Conservation (phyloP, 1,140 invertebrate species). For the Drosophila lowei region DNA sequence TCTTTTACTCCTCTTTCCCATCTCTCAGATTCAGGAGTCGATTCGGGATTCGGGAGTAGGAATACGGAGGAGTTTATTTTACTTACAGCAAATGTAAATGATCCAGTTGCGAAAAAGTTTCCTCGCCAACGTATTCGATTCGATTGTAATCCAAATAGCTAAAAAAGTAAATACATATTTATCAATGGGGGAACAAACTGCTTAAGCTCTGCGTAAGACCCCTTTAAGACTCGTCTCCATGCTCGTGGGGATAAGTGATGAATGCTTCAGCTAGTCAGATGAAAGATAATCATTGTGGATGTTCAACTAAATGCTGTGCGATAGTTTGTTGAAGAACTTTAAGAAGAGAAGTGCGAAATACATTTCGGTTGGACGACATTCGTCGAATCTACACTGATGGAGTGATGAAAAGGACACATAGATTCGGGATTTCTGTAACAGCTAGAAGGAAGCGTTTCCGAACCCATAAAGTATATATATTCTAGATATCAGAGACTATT, state of each 20-base stretch:
- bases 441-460: background rate
- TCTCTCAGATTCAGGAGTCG: slow-evolving; percentile 5
- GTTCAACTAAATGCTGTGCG: background rate
- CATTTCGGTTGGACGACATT: too few relatives aligned
- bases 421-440: too few relatives aligned
- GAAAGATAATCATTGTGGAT: slow-evolving; percentile 4
- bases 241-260: slow-evolving; percentile 23
- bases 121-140: slow-evolving; percentile 82
- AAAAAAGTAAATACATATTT: slow-evolving; percentile 58
- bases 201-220: background rate
- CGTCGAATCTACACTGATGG: too few relatives aligned
- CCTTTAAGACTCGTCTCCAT: slow-evolving; percentile 1
- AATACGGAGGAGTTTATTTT: slow-evolving; percentile 16
- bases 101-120: slow-evolving; percentile 83
- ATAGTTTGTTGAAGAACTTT: background rate
- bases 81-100: slow-evolving; percentile 84
- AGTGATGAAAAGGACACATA: too few relatives aligned
- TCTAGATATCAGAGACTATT: too few relatives aligned
- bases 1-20: slow-evolving; percentile 9
- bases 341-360: background rate
- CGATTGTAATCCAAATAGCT: slow-evolving; percentile 84
- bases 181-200: slow-evolving; percentile 24
- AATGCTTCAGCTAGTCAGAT: slow-evolving; percentile 12
- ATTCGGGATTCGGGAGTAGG: background rate
- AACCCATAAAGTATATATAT: too few relatives aligned